Conservation (phyloP, 2,113 vertebrate species). For the Ctenodactylus gundi region DNA sequence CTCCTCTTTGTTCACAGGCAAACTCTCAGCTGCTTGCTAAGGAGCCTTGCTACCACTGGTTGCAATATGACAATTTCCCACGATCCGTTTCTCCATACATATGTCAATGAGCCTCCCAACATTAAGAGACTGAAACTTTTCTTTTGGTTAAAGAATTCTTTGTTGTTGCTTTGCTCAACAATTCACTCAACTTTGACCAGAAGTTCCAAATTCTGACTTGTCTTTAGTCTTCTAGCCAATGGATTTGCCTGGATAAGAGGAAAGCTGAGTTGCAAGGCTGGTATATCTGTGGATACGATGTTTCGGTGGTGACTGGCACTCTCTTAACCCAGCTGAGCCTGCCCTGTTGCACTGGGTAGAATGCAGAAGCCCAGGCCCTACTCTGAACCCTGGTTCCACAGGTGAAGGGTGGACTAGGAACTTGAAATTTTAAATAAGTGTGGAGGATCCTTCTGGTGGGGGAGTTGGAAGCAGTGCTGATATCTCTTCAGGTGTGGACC, state of each 20-base stretch:
- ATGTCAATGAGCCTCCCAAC: not conserved
- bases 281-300: not conserved
- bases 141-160: not conserved
- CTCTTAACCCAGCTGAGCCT: not conserved
- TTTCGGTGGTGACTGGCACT: too few species aligned
- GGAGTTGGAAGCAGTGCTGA: not conserved
- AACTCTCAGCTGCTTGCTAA: not conserved
- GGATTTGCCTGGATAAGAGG: not conserved
- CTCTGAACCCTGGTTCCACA: not conserved
- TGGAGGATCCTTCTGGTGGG: accelerated
- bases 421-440: not conserved
- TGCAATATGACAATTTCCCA: not conserved
- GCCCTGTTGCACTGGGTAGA: not conserved
- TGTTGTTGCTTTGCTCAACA: not conserved
- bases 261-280: not conserved
- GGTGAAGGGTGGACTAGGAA: not conserved
- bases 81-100: not conserved
- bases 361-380: not conserved
- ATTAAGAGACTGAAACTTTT: not conserved
- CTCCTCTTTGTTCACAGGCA: not conserved
- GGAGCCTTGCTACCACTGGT: not conserved
- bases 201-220: not conserved
- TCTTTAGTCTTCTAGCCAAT: not conserved
- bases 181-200: not conserved
- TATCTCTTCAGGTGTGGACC: not conserved